Conservation (phyloP, 2,888 invertebrate genomes). For the Camponotus fellah region DNA sequence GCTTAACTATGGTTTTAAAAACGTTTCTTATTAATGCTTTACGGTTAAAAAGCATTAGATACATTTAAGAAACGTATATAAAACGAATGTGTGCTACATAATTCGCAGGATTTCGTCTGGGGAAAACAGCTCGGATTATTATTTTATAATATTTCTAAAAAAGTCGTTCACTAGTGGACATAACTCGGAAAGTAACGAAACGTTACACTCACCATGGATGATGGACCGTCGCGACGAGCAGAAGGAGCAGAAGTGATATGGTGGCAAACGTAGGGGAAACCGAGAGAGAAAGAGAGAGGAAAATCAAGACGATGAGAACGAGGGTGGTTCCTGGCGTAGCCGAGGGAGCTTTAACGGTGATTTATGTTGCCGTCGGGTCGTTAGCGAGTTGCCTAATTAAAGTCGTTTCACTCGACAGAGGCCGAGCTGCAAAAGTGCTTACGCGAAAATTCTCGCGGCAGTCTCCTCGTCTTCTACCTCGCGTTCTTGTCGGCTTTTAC, state of each 20-base stretch:
- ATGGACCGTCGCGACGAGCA: conserved; percentile 10
- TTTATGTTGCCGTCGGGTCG: conserved; percentile 78
- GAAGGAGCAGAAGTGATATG: not conserved
- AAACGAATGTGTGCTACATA: no score
- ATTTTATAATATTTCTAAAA: not conserved
- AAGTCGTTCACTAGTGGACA: not conserved
- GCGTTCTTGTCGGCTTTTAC: conserved; percentile 1
- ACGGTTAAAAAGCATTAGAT: no score
- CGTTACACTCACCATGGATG: not conserved
- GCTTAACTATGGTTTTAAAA: no score
- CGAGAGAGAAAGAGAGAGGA: conserved; percentile 21
- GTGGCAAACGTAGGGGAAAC: not conserved
- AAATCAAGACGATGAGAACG: conserved; percentile 14
- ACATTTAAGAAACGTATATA: no score
- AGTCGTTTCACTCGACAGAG: conserved; percentile 73
- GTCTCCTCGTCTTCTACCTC: conserved; percentile 37
- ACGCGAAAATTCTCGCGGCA: conserved; percentile 65
- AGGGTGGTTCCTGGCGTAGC: conserved; percentile 44
- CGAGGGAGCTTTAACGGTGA: conserved; percentile 74
- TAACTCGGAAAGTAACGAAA: not conserved
- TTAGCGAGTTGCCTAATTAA: conserved; percentile 80
- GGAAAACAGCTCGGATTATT: not conserved
- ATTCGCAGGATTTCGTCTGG: not conserved
- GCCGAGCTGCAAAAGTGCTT: conserved; percentile 75
- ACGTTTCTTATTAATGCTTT: no score